phyloP scores from a whole-genome alignment of 2,113 vertebrate genomes.

The Thomomys bottae region DNA sequence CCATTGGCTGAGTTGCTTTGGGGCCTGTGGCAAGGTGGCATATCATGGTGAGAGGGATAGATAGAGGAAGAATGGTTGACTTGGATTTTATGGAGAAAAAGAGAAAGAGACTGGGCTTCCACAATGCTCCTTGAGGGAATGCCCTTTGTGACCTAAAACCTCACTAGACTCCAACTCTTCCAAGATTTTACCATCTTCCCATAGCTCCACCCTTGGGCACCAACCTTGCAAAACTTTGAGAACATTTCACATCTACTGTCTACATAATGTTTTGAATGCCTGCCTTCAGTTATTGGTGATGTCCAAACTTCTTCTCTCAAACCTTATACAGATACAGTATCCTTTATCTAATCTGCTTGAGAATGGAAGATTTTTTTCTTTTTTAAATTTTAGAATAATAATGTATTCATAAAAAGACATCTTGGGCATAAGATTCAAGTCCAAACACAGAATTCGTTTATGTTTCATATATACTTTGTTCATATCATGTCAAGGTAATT shows the following conservation, averaged over 20 bases:
- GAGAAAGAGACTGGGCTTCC: not conserved
- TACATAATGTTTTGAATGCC: not conserved
- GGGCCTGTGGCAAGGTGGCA: not conserved
- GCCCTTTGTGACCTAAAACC: not conserved
- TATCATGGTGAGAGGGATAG: not conserved
- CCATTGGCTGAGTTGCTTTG: not conserved
- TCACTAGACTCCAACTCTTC: not conserved
- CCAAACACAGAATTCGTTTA: not conserved
- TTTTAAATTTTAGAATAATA: not conserved
- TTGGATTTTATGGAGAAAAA: not conserved
- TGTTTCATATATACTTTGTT: not conserved
- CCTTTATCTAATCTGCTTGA: not conserved
- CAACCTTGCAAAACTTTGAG: not conserved
- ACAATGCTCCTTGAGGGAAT: not conserved
- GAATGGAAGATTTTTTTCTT: not conserved
- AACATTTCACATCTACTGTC: not conserved
- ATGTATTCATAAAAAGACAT: not conserved
- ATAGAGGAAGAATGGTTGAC: not conserved
- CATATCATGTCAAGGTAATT: not conserved
- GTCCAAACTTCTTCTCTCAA: not conserved
- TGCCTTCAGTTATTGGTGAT: not conserved
- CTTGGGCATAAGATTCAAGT: not conserved
- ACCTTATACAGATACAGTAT: not conserved
- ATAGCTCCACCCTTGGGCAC: not conserved
- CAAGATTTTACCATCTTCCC: not conserved